Conservation (phyloP, 2,113 vertebrate genomes). For the Hyperoodon ampullatus region DNA sequence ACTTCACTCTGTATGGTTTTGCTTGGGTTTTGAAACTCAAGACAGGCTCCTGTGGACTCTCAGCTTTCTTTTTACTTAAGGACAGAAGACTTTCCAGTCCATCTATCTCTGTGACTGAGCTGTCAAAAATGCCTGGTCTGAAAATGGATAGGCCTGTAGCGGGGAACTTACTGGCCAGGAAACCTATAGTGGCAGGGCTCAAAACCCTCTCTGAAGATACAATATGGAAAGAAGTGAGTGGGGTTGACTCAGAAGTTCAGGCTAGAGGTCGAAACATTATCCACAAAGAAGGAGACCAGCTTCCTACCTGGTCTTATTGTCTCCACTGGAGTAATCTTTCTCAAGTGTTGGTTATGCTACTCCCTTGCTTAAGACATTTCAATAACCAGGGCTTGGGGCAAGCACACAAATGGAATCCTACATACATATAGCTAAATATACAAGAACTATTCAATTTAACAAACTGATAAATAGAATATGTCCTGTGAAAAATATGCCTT, state of each 20-base stretch:
- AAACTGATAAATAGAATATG: neutral
- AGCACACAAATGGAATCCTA: neutral
- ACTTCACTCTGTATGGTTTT: too few species aligned
- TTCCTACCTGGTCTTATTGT: neutral
- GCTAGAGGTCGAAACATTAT: neutral
- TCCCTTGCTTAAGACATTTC: neutral
- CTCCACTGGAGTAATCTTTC: neutral
- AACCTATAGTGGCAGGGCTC: neutral
- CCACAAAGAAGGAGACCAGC: neutral
- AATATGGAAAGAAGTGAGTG: neutral
- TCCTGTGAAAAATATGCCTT: neutral
- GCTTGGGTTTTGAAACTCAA: neutral
- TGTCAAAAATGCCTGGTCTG: neutral
- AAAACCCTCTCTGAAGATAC: neutral
- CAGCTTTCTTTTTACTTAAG: neutral
- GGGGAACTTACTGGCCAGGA: neutral
- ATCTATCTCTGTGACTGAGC: neutral
- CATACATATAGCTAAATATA: neutral
- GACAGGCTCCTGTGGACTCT: neutral
- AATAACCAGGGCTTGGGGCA: neutral
- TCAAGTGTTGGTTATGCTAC: neutral
- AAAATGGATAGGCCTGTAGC: neutral
- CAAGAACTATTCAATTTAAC: neutral
- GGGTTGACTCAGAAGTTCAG: neutral
- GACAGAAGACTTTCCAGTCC: neutral